Evolutionary conservation across 2,797 vertebrate species (phyloP).

Genomic region (Hydrolagus colliei): DNA sequence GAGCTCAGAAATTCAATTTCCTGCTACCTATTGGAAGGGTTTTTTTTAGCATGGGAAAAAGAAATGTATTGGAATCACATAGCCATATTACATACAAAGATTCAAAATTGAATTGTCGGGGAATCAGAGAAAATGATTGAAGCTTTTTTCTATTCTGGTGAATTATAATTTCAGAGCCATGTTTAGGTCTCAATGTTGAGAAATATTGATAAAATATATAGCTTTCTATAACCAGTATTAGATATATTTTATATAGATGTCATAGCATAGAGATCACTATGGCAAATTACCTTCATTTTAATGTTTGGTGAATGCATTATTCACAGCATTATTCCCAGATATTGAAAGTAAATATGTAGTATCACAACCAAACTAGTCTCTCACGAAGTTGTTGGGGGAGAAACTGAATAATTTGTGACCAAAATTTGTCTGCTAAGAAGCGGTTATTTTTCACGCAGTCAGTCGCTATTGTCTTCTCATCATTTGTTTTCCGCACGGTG

Average conservation of each 20-base stretch:
- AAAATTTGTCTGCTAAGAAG: not conserved
- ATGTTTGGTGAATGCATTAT: not conserved
- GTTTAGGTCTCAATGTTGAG: not conserved
- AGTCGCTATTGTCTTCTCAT: not conserved
- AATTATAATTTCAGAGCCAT: constrained; percentile 10
- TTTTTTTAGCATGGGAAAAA: not conserved
- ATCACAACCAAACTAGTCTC: not conserved
- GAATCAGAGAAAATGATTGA: constrained; percentile 11
- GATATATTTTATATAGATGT: not conserved
- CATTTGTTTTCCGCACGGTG: not conserved
- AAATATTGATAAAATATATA: not conserved
- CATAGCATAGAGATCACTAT: not conserved
- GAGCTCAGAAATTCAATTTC: constrained; percentile 30
- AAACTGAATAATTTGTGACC: not conserved
- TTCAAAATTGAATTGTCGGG: constrained; percentile 14
- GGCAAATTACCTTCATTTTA: not conserved
- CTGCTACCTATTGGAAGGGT: not conserved
- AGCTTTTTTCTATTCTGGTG: not conserved
- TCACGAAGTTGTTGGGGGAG: not conserved
- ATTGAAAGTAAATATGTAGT: not conserved
- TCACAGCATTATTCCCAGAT: not conserved
- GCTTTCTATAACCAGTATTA: not conserved
- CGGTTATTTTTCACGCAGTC: not conserved
- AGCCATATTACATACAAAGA: not conserved
- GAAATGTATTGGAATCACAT: not conserved